phyloP scores from a whole-genome alignment of 2,797 vertebrate genomes.

The Microctenopoma steveboyesi region DNA sequence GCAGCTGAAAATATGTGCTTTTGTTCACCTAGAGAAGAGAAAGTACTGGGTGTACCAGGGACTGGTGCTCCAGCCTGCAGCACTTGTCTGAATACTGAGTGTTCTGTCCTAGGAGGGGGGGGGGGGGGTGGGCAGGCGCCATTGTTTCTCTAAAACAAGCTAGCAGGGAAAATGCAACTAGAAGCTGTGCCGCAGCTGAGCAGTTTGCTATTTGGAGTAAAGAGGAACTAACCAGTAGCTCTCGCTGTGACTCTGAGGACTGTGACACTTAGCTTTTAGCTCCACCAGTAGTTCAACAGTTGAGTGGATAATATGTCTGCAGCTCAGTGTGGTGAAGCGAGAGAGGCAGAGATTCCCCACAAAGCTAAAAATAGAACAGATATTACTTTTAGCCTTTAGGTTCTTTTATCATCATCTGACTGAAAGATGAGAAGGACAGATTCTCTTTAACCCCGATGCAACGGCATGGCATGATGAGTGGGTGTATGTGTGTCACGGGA shows the following conservation, averaged over 20 bases:
- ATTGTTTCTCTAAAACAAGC: neutral
- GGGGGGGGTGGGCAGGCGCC: too few relatives aligned
- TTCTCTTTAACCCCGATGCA: neutral
- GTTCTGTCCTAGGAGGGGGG: too few relatives aligned
- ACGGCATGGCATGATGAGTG: neutral
- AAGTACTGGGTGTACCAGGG: neutral
- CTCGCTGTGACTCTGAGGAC: accelerated
- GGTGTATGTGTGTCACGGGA: neutral
- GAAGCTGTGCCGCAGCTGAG: neutral
- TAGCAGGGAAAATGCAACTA: neutral
- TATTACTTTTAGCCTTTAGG: slow-evolving; percentile 32
- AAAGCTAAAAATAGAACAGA: slow-evolving; percentile 26
- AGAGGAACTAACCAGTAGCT: neutral
- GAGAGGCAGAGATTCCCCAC: neutral
- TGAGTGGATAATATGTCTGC: neutral
- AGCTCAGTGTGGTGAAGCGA: neutral
- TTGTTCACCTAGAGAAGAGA: neutral
- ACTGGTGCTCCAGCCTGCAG: neutral
- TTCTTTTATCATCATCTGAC: slow-evolving; percentile 1
- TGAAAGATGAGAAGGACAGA: slow-evolving; percentile 33
- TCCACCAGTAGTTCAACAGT: neutral
- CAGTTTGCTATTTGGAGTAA: neutral
- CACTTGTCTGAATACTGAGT: neutral
- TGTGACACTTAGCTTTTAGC: neutral
- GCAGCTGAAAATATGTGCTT: neutral